Evolutionary conservation across 2,113 vertebrate species (phyloP).

Genomic region (Plectropomus leopardus): DNA sequence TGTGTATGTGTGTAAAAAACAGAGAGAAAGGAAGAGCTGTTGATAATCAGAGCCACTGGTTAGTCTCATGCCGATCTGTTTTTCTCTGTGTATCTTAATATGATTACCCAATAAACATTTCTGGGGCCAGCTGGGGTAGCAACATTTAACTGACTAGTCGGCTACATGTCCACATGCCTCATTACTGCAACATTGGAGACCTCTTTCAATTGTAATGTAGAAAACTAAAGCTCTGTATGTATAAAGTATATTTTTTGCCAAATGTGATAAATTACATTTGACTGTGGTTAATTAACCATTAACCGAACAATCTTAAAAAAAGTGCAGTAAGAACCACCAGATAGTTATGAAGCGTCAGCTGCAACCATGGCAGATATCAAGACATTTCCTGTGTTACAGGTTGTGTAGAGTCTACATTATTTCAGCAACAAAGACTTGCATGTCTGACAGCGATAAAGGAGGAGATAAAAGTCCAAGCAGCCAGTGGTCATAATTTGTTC

Average conservation of each 20-base stretch:
- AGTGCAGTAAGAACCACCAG: background rate
- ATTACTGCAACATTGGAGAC: background rate
- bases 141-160: too few species aligned
- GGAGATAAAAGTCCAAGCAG: slow-evolving; percentile 33
- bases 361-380: background rate
- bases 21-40: too few species aligned
- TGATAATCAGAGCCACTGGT: too few species aligned
- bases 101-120: too few species aligned
- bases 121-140: too few species aligned
- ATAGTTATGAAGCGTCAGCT: background rate
- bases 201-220: background rate
- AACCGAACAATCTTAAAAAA: background rate
- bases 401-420: background rate
- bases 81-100: too few species aligned
- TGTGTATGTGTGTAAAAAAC: too few species aligned
- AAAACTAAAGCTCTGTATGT: background rate
- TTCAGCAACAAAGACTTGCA: slow-evolving; percentile 1
- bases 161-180: too few species aligned
- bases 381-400: background rate
- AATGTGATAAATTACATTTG: background rate
- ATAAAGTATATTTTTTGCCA: too few species aligned
- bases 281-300: background rate
- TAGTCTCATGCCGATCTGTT: too few species aligned
- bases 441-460: background rate
- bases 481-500: background rate